phyloP scores from a whole-genome alignment of 2,113 vertebrate species.

The Festucalex cinctus region DNA sequence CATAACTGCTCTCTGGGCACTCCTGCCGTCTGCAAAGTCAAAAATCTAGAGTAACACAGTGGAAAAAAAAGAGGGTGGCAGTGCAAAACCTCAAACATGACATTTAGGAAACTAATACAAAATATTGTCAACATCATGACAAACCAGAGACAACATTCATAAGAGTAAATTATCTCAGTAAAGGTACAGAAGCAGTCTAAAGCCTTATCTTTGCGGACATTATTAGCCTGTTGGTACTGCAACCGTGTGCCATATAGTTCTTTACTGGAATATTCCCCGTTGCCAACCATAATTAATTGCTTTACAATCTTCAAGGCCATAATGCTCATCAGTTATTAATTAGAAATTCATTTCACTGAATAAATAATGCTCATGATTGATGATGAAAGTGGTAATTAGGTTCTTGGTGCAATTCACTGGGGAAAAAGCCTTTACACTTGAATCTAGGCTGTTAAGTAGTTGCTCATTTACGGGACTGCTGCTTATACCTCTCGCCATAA shows the following conservation, averaged over 20 bases:
- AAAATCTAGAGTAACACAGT: constrained; percentile 21
- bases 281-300: constrained; percentile 95
- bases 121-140: constrained; percentile 35
- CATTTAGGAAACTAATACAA: constrained; percentile 19
- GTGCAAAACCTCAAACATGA: constrained; percentile 14
- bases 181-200: constrained; percentile 57
- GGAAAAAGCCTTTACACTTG: constrained; percentile 80
- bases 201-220: constrained; percentile 73
- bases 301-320: constrained; percentile 93
- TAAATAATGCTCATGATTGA: constrained; percentile 99
- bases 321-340: constrained; percentile 99
- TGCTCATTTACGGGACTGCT: constrained; percentile 76
- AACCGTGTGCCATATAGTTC: constrained; percentile 77
- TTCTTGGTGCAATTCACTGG: constrained; percentile 84
- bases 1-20: constrained; percentile 2
- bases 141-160: constrained; percentile 43
- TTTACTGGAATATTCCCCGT: constrained; percentile 81
- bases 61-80: constrained; percentile 2
- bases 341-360: constrained; percentile 99
- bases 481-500: constrained; percentile 64
- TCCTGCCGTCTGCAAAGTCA: not conserved
- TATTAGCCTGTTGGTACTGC: constrained; percentile 72
- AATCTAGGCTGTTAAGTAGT: constrained; percentile 79
- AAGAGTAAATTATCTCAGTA: constrained; percentile 63
- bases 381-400: constrained; percentile 99